These are phyloP conservation scores for Galago senegalensis DNA, from an alignment of 2,797 vertebrate genomes.

Conservation along the genomic window DNA sequence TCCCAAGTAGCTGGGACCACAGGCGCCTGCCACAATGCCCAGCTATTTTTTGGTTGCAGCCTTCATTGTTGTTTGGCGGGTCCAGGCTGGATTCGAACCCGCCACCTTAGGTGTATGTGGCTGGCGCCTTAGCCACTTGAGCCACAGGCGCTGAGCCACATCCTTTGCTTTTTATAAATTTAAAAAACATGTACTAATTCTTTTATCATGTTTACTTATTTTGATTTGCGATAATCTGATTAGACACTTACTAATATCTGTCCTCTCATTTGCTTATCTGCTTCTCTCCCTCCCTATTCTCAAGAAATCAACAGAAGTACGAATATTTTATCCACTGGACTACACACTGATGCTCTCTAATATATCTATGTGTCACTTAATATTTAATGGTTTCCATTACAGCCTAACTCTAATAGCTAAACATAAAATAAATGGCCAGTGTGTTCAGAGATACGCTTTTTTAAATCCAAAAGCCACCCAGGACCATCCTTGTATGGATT, in stretches of 20 bases:
- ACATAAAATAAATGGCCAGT: neutral
- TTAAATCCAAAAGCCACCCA: neutral
- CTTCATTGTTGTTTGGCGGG: no score
- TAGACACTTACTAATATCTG: neutral
- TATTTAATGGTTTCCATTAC: neutral
- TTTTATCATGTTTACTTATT: neutral
- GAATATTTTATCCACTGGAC: neutral
- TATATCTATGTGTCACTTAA: neutral
- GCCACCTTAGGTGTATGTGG: no score
- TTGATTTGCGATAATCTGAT: neutral
- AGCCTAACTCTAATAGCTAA: neutral
- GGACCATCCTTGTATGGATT: neutral
- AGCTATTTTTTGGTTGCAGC: no score
- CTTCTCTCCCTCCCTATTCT: neutral
- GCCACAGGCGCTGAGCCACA: neutral
- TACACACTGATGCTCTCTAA: neutral
- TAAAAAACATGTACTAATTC: neutral
- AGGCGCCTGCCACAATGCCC: no score
- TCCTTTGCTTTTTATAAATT: conserved; percentile 29
- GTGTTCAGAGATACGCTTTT: neutral
- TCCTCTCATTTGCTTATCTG: neutral
- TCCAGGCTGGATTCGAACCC: no score
- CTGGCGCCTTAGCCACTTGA: no score
- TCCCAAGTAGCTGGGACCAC: no score
- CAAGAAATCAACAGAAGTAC: conserved; percentile 17